Evolutionary conservation across 2,113 vertebrate species (phyloP).

Genomic region (Eira barbara): DNA sequence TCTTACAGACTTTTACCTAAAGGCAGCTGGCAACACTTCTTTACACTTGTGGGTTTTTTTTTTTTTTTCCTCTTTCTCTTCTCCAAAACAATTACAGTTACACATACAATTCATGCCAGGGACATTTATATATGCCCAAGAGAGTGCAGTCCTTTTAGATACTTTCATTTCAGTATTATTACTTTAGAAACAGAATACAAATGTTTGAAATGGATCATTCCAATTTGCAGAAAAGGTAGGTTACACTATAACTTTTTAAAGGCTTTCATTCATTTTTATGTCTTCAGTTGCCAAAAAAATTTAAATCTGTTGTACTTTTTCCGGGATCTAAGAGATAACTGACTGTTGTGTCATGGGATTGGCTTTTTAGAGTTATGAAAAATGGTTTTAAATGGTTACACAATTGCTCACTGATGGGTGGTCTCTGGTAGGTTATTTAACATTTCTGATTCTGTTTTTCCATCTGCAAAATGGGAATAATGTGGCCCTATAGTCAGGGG

Average conservation of each 20-base stretch:
- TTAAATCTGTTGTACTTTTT: background rate
- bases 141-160: background rate
- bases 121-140: slow-evolving; percentile 10
- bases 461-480: background rate
- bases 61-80: background rate
- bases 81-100: background rate
- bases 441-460: background rate
- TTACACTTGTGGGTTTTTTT: background rate
- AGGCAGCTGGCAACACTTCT: slow-evolving; percentile 16
- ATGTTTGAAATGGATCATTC: background rate
- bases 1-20: slow-evolving; percentile 36
- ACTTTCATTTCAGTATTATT: background rate
- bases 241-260: slow-evolving; percentile 31
- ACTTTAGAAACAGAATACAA: slow-evolving; percentile 40
- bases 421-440: background rate
- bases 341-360: background rate
- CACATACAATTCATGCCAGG: background rate
- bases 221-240: background rate
- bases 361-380: background rate
- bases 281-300: background rate
- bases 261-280: background rate
- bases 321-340: background rate
- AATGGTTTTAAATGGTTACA: background rate
- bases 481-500: background rate
- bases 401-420: background rate